Evolutionary conservation across 2,888 invertebrate species (phyloP), one percentile per base, ranked within the genome.

Genomic region (Cataglyphis rosenhaueri): DNA sequence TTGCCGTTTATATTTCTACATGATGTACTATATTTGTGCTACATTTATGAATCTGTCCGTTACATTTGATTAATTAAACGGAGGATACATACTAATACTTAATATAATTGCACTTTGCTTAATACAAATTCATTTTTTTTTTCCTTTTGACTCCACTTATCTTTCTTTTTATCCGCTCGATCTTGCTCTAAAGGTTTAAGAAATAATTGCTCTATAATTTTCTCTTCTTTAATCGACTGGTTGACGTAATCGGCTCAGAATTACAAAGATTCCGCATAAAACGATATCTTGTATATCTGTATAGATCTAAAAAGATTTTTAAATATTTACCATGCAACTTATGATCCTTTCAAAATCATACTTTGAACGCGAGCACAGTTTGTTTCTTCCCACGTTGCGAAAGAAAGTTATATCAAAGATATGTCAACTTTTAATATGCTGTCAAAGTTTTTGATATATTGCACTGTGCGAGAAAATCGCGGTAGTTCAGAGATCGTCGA

Each of bases 171-270:
- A 10, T 64, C 0, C 35, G 35, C 2, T 6, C 38, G 3, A 10
- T 25, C 8, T 75, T 18, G 48, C 25, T 25, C 18, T 12, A 18
- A 52, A 64, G 25, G 3, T 64, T 32, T 25, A 12, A 52, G 15
- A 64, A 48, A n/a, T 52, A 75, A 52, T 52, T 35, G 59, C 41
- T 61, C 18, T 75, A 18, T 52, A 64, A 74, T 74, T 18, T 62
- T 52, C 15, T 25, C 18, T 38, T 65, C 18, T 52, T 35, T 35
- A 25, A 35, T 74, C 44, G 21, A 61, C 9, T 1, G 6, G 32
- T 35, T 74, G 8, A 15, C 10, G 6, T 38, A 44, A 55, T 38
- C 9, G 29, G 10, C 15, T 64, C 10, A 70, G 6, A 15, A 70
- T 70, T 21, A 41, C 12, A 41, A 66, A 48, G 10, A 18, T 18